These are phyloP conservation scores for Catagonus wagneri DNA, from an alignment of 2,113 vertebrate genomes.

Conservation along the genomic window DNA sequence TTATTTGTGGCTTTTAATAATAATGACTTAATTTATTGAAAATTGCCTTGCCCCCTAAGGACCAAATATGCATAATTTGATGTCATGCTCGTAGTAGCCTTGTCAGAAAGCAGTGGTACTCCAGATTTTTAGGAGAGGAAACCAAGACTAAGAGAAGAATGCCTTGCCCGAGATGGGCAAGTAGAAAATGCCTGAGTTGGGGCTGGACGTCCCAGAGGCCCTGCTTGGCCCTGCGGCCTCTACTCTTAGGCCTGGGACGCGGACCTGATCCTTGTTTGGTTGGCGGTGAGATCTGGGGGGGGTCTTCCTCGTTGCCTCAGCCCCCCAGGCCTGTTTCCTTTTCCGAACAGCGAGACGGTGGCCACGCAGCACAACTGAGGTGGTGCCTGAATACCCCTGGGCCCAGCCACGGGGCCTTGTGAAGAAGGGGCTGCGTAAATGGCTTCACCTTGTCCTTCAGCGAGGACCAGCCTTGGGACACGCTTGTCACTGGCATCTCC, in stretches of 20 bases:
- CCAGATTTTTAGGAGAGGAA: neutral
- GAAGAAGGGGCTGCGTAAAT: neutral
- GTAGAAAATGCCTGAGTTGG: rapidly evolving
- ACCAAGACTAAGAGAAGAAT: neutral
- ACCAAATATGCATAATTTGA: too few relatives aligned
- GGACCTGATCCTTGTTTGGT: neutral
- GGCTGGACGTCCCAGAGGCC: neutral
- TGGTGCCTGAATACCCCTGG: rapidly evolving
- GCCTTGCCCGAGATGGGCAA: too few relatives aligned
- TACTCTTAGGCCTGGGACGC: neutral
- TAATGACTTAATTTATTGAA: neutral
- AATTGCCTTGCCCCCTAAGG: too few relatives aligned
- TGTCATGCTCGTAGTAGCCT: neutral
- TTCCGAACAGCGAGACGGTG: neutral
- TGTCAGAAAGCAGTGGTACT: rapidly evolving
- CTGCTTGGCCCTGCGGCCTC: rapidly evolving
- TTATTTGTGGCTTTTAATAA: neutral
- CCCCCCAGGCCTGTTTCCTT: neutral
- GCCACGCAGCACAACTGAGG: rapidly evolving
- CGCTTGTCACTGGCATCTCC: neutral
- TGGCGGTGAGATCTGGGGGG: rapidly evolving
- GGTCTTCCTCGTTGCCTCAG: rapidly evolving
- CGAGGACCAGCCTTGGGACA: rapidly evolving
- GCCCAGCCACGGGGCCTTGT: neutral
- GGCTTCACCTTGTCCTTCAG: rapidly evolving